phyloP scores from a whole-genome alignment of 1,140 invertebrate genomes.

The Bombus polaris region DNA sequence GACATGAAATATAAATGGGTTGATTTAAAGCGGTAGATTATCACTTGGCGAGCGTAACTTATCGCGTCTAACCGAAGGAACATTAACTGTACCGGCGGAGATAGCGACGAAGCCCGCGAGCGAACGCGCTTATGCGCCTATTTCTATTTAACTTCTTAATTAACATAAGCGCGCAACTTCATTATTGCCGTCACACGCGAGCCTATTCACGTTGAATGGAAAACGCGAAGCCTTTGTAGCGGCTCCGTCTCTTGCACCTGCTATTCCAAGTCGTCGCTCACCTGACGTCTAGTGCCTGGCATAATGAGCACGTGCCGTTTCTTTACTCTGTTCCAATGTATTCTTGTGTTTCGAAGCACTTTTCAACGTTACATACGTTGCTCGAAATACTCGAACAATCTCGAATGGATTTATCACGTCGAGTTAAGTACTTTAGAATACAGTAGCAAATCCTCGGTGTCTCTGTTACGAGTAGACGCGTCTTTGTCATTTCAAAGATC shows the following conservation, averaged over 20 bases:
- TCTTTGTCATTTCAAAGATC: background rate
- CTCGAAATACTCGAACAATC: background rate
- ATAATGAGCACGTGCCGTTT: constrained; percentile 56
- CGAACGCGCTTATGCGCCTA: constrained; percentile 76
- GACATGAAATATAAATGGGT: constrained; percentile 63
- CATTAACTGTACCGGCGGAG: constrained; percentile 69
- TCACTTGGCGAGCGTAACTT: constrained; percentile 14
- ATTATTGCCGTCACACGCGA: constrained; percentile 71
- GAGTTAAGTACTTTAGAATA: too few species aligned
- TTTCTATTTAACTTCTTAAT: constrained; percentile 81
- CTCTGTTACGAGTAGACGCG: too few species aligned
- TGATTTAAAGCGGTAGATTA: constrained; percentile 75
- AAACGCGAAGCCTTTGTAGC: constrained; percentile 62
- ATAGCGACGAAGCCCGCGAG: constrained; percentile 70
- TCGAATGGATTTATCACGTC: too few species aligned
- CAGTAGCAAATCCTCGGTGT: background rate
- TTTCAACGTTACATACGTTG: background rate
- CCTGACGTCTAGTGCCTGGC: constrained; percentile 48
- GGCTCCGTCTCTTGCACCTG: constrained; percentile 55
- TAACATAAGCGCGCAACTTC: constrained; percentile 78
- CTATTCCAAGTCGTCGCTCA: constrained; percentile 46
- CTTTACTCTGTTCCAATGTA: constrained; percentile 23
- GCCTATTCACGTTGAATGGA: constrained; percentile 61
- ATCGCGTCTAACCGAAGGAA: constrained; percentile 68
- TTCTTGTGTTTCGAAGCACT: background rate